Conservation (phyloP, 2,888 invertebrate species). For the Drosophila heteroneura region DNA sequence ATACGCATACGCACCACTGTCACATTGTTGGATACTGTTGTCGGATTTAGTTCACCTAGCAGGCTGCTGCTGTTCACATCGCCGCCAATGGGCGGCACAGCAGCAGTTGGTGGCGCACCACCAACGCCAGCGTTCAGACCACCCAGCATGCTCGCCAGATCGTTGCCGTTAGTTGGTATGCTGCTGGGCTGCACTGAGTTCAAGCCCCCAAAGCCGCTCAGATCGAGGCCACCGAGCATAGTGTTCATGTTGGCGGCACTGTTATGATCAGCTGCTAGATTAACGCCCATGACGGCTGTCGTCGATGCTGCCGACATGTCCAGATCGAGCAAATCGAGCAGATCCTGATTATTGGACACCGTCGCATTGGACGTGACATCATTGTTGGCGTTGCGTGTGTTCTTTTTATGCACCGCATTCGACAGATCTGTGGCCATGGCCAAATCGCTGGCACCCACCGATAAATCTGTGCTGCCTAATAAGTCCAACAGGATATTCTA, state of each 20-base stretch:
- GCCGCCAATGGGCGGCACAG: slow-evolving; percentile 30
- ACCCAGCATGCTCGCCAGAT: slow-evolving; percentile 75
- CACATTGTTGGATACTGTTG: slow-evolving; percentile 74
- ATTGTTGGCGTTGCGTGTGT: slow-evolving; percentile 86
- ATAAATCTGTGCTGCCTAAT: slow-evolving; percentile 90
- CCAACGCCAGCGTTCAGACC: slow-evolving; percentile 32
- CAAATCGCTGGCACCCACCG: slow-evolving; percentile 64
- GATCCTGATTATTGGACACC: slow-evolving; percentile 89
- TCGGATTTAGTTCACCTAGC: slow-evolving; percentile 79
- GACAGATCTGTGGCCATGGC: slow-evolving; percentile 79
- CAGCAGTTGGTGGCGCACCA: slow-evolving; percentile 10
- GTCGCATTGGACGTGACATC: slow-evolving; percentile 61
- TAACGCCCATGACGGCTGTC: slow-evolving; percentile 52
- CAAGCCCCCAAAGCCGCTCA: slow-evolving; percentile 64
- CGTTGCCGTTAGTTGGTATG: slow-evolving; percentile 84
- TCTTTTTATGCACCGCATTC: slow-evolving; percentile 84
- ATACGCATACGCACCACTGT: slow-evolving; percentile 66
- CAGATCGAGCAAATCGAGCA: slow-evolving; percentile 94
- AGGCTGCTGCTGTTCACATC: slow-evolving; percentile 61
- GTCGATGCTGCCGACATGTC: slow-evolving; percentile 86
- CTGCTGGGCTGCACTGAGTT: slow-evolving; percentile 47
- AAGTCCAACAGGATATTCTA: slow-evolving; percentile 95
- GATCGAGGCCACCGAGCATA: slow-evolving; percentile 73
- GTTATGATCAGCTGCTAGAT: slow-evolving; percentile 57
- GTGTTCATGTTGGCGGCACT: slow-evolving; percentile 79